Base-by-base conservation (phyloP, 2,113 vertebrate species). In the Festucalex cinctus region DNA sequence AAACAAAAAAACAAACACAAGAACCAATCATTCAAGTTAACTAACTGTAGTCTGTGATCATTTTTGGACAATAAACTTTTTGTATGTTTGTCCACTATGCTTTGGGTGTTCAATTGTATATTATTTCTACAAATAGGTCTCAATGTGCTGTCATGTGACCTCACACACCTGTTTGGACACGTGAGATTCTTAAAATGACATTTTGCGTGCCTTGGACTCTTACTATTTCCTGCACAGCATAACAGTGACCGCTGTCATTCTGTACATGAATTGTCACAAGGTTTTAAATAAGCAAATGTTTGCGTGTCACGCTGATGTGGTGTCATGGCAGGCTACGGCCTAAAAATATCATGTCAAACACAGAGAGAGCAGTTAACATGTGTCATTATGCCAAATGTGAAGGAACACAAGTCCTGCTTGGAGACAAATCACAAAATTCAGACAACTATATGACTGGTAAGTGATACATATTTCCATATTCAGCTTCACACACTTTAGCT, bases 281-380 rank as follows among this genome's bases (percentile, higher is more conserved):
- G 75, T 43, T 69, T 43, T 46, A 35, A 65, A 68, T 57, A 56
- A 59, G 63, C 13, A 3, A 41, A 2, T 54, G 37, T 56, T 59
- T 66, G 36, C 53, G n/a, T 63, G 68, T 49, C 51, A 83, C 8
- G 49, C 69, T 75, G 68, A 86, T 73, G 79, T 77, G 69, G 32
- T 41, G 69, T 75, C 73, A 43, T 26, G 39, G 39, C 39, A 9
- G 60, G 78, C 44, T 77, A 71, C 71, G 69, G 62, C 69, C 90
- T 91, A 90, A 90, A 92, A 91, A 92, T 91, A 92, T 80, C 83
- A 78, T 49, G 57, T 72, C 69, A 65, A 83, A 80, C 75, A 79
- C 60, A 75, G 20, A 69, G 22, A 73, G 70, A 79, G 82, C 64
- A 56, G 79, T 73, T 71, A 70, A 76, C 56, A 84, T 57, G 20